Conservation (phyloP, 2,888 invertebrate genomes). For the Operophtera brumata region DNA sequence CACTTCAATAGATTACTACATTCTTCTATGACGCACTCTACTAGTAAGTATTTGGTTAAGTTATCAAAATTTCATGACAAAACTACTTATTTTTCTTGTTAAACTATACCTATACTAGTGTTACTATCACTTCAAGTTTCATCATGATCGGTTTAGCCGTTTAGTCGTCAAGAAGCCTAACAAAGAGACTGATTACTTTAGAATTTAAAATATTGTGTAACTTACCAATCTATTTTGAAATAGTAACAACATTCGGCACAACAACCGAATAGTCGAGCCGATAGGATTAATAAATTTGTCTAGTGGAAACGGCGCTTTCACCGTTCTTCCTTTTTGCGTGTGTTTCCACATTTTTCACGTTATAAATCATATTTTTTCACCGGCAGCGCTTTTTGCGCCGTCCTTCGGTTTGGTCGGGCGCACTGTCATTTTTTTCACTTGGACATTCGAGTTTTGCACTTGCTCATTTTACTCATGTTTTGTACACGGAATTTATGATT, state of each 20-base stretch:
- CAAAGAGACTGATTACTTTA: too few relatives aligned
- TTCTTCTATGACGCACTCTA: too few relatives aligned
- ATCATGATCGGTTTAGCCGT: too few relatives aligned
- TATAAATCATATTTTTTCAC: conserved; percentile 81
- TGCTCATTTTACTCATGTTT: conserved; percentile 69
- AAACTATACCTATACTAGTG: too few relatives aligned
- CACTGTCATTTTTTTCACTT: conserved; percentile 77
- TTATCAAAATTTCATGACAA: too few relatives aligned
- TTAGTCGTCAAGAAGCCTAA: too few relatives aligned
- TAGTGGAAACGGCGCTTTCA: conserved; percentile 75
- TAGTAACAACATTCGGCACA: conserved; percentile 45
- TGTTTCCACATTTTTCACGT: conserved; percentile 81
- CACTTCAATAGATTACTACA: too few relatives aligned
- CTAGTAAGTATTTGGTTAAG: too few relatives aligned
- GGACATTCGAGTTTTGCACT: conserved; percentile 72
- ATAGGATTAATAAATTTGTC: conserved; percentile 79
- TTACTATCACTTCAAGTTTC: too few relatives aligned
- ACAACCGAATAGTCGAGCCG: conserved; percentile 55
- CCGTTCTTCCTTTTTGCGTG: conserved; percentile 73
- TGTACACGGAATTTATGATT: conserved; percentile 69
- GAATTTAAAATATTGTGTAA: too few relatives aligned
- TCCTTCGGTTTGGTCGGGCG: conserved; percentile 75
- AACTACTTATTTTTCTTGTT: too few relatives aligned
- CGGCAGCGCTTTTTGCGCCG: conserved; percentile 76
- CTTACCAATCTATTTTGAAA: conserved; percentile 11